A percentile compares a stretch with the other conserved stretches of the same genome.
Conservation (phyloP, 2,113 vertebrate species). For the Catharus fuscescens region DNA sequence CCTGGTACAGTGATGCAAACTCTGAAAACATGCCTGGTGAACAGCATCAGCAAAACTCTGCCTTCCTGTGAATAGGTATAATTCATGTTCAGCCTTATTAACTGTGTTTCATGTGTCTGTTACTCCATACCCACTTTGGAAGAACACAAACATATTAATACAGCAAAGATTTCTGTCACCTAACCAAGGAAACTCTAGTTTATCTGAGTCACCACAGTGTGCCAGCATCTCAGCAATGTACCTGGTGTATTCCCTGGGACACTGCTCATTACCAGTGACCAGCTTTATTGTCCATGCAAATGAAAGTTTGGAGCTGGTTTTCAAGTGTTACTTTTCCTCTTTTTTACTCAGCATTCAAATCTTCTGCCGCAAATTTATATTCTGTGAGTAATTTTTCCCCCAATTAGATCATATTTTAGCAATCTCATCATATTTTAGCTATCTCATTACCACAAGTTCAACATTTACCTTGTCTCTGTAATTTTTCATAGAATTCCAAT, state of each 20-base stretch:
- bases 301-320: not conserved
- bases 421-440: not conserved
- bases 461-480: not conserved
- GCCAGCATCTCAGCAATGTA: not conserved
- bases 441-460: not conserved
- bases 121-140: not conserved
- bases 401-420: not conserved
- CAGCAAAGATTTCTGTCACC: not conserved
- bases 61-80: not conserved
- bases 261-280: too few species aligned
- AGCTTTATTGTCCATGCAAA: not conserved
- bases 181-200: not conserved
- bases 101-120: not conserved
- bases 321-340: not conserved
- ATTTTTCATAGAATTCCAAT: not conserved
- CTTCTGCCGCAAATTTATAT: not conserved
- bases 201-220: not conserved
- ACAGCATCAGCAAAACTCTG: not conserved
- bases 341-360: not conserved
- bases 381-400: not conserved
- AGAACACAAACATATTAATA: not conserved
- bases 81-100: not conserved
- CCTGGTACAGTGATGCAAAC: not conserved
- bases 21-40: not conserved
- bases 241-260: not conserved